These are phyloP conservation scores for Panopea generosa DNA, from an alignment of 2,888 invertebrate species.

Conservation along the genomic window DNA sequence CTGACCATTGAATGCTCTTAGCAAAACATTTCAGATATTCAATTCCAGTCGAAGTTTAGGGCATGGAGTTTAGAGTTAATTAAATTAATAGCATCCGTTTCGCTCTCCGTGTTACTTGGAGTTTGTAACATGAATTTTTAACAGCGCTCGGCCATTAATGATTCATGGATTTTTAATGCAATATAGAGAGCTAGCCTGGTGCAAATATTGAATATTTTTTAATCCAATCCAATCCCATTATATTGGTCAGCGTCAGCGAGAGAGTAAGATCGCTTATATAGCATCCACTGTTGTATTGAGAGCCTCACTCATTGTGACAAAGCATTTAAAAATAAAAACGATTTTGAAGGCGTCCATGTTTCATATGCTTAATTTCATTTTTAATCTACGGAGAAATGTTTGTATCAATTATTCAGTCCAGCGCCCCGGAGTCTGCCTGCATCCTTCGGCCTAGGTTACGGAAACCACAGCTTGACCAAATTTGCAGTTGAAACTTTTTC, in stretches of 20 bases:
- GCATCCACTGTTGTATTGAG: too few species aligned
- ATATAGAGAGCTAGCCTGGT: slow-evolving; percentile 30
- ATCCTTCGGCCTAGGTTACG: slow-evolving; percentile 11
- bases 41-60: slow-evolving; percentile 15
- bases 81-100: slow-evolving; percentile 35
- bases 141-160: slow-evolving; percentile 48
- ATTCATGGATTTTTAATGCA: slow-evolving; percentile 52
- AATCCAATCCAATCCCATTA: slow-evolving; percentile 40
- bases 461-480: slow-evolving; percentile 18
- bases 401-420: not conserved
- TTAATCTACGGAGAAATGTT: too few species aligned
- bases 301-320: too few species aligned
- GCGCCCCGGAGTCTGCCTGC: slow-evolving; percentile 11
- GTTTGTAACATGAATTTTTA: slow-evolving; percentile 61
- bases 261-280: too few species aligned
- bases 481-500: slow-evolving; percentile 10
- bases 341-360: too few species aligned
- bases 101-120: slow-evolving; percentile 8
- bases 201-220: slow-evolving; percentile 43
- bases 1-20: slow-evolving; percentile 52
- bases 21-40: slow-evolving; percentile 29
- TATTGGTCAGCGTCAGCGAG: slow-evolving; percentile 16
- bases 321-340: too few species aligned
- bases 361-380: too few species aligned
- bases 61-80: slow-evolving; percentile 30